phyloP scores from a whole-genome alignment of 1,140 invertebrate species.

The Cherax destructor region DNA sequence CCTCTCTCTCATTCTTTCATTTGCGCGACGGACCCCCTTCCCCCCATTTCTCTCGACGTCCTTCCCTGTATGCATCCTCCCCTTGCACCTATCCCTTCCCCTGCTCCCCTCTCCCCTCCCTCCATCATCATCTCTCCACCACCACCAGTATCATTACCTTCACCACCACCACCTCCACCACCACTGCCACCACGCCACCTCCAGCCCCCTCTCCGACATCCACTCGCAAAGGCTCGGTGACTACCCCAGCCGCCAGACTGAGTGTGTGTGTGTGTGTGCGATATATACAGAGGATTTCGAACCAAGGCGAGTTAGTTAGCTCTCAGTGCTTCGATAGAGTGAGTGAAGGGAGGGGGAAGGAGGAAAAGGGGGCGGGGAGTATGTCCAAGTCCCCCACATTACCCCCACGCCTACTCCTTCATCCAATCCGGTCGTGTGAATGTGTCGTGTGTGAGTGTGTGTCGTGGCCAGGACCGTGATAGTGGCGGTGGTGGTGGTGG shows the following conservation, averaged over 20 bases:
- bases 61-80: neutral
- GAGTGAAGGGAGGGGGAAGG: slow-evolving; percentile 50
- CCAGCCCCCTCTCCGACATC: slow-evolving; percentile 39
- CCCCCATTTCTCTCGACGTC: slow-evolving; percentile 10
- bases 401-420: slow-evolving; percentile 44
- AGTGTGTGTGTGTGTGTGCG: slow-evolving; percentile 35
- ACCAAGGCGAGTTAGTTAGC: slow-evolving; percentile 66
- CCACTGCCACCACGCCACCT: slow-evolving; percentile 11
- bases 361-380: slow-evolving; percentile 39
- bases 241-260: slow-evolving; percentile 39
- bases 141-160: slow-evolving; percentile 46
- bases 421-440: slow-evolving; percentile 53
- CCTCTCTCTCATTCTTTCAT: slow-evolving; percentile 35
- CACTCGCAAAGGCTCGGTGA: slow-evolving; percentile 39
- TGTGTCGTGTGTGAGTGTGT: slow-evolving; percentile 42
- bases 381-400: slow-evolving; percentile 35
- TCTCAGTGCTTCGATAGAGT: slow-evolving; percentile 65
- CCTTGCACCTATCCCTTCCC: slow-evolving; percentile 4
- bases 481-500: slow-evolving; percentile 15
- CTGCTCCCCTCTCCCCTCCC: neutral
- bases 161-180: slow-evolving; percentile 38
- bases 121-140: slow-evolving; percentile 50
- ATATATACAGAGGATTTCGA: slow-evolving; percentile 56
- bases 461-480: slow-evolving; percentile 27
- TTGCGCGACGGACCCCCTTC: slow-evolving; percentile 25